These are phyloP conservation scores for Manis pentadactyla DNA, from an alignment of 2,797 vertebrate species.

Conservation along the genomic window DNA sequence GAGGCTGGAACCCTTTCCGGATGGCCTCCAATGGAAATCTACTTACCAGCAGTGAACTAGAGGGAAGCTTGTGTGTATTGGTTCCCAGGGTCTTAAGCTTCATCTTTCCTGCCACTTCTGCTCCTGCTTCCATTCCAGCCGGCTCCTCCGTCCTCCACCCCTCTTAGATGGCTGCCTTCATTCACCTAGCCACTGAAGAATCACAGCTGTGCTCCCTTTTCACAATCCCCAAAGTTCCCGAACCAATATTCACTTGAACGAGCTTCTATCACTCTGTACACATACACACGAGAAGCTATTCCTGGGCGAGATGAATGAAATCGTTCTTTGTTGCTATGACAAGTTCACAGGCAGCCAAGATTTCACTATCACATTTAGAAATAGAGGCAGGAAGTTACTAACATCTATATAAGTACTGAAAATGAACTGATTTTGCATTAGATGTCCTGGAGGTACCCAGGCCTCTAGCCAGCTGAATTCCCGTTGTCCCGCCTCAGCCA, in stretches of 20 bases:
- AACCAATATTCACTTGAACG: slow-evolving; percentile 68
- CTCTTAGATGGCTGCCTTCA: slow-evolving; percentile 64
- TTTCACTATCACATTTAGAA: slow-evolving; percentile 71
- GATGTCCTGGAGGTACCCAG: slow-evolving; percentile 70
- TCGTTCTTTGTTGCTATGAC: slow-evolving; percentile 75
- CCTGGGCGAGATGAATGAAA: slow-evolving; percentile 71
- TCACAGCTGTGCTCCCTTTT: slow-evolving; percentile 66
- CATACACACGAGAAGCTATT: slow-evolving; percentile 70
- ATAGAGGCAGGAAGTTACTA: slow-evolving; percentile 74
- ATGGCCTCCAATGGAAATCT: slow-evolving; percentile 62
- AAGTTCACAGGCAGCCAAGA: slow-evolving; percentile 75
- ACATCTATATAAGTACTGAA: slow-evolving; percentile 71
- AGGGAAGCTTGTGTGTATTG: slow-evolving; percentile 55
- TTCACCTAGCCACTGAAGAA: slow-evolving; percentile 70
- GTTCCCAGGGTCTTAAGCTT: slow-evolving; percentile 75
- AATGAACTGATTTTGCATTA: slow-evolving; percentile 70
- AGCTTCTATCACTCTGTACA: slow-evolving; percentile 60
- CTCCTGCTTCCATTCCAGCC: slow-evolving; percentile 68
- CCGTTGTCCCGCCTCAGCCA: slow-evolving; percentile 8
- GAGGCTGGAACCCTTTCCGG: slow-evolving; percentile 56
- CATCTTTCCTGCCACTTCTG: slow-evolving; percentile 55
- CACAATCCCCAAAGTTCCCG: slow-evolving; percentile 59
- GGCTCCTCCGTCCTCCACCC: slow-evolving; percentile 61
- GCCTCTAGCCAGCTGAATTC: slow-evolving; percentile 68
- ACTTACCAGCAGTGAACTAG: slow-evolving; percentile 53